phyloP scores from a whole-genome alignment of 2,888 invertebrate genomes.

The Trichogramma evanescens region DNA sequence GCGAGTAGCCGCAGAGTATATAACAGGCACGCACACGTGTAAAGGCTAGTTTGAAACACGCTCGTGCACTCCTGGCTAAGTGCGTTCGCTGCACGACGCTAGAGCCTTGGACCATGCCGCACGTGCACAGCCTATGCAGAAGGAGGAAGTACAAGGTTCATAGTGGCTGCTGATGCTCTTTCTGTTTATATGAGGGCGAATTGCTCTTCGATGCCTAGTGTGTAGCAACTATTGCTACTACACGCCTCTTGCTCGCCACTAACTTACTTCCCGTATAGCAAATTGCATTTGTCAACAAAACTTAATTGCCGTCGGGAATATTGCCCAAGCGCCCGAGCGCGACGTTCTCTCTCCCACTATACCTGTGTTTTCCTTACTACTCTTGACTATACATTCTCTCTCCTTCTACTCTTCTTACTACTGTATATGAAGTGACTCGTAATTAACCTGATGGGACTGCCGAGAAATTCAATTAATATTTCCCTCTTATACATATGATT shows the following conservation, averaged over 20 bases:
- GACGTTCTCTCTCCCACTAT: not conserved
- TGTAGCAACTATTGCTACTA: no score
- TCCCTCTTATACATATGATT: no score
- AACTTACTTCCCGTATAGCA: conserved; percentile 21
- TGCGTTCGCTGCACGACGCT: no score
- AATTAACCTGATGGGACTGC: conserved; percentile 38
- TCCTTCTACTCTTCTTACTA: not conserved
- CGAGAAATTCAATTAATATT: conserved; percentile 33
- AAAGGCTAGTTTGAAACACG: no score
- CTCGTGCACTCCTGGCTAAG: no score
- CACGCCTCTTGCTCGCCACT: not conserved
- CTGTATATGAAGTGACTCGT: conserved; percentile 39
- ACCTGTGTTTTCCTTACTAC: no score
- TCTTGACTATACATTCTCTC: no score
- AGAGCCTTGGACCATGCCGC: no score
- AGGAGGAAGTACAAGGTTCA: no score
- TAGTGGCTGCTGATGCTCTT: not conserved
- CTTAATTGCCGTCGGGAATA: conserved; percentile 44
- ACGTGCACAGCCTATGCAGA: no score
- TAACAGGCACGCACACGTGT: no score
- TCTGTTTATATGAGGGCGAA: not conserved
- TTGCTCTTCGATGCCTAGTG: not conserved
- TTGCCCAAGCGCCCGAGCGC: conserved; percentile 27
- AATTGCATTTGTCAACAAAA: conserved; percentile 46
- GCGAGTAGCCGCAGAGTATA: no score